These are phyloP conservation scores for Silurus aristotelis DNA, from an alignment of 2,797 vertebrate genomes.

Conservation along the genomic window DNA sequence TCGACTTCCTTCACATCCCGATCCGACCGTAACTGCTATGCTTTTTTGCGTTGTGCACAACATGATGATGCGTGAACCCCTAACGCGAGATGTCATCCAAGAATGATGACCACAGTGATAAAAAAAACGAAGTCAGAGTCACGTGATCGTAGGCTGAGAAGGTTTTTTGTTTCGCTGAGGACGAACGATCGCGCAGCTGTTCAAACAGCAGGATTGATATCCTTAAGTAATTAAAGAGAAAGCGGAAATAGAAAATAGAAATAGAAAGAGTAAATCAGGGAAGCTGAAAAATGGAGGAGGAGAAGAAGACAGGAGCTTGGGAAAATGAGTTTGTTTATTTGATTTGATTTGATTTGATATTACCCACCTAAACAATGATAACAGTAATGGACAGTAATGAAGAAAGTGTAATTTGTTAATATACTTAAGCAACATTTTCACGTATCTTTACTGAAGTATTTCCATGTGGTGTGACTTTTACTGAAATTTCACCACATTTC, in stretches of 20 bases:
- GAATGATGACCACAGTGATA: constrained; percentile 7
- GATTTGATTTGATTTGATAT: no score
- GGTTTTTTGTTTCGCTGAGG: neutral
- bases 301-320: neutral
- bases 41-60: constrained; percentile 11
- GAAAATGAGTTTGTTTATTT: neutral
- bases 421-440: no score
- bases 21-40: neutral
- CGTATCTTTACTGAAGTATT: no score
- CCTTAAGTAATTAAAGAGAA: constrained; percentile 47
- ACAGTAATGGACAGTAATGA: no score
- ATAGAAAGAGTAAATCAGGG: neutral
- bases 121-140: neutral
- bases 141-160: neutral
- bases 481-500: no score
- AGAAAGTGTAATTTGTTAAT: no score
- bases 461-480: no score
- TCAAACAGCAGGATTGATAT: constrained; percentile 48
- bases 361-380: no score
- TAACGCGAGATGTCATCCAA: neutral
- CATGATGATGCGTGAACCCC: neutral
- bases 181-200: constrained; percentile 14
- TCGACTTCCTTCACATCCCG: neutral
- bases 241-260: no score
- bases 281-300: neutral